phyloP scores from a whole-genome alignment of 2,113 vertebrate genomes.

The Catharus fuscescens region DNA sequence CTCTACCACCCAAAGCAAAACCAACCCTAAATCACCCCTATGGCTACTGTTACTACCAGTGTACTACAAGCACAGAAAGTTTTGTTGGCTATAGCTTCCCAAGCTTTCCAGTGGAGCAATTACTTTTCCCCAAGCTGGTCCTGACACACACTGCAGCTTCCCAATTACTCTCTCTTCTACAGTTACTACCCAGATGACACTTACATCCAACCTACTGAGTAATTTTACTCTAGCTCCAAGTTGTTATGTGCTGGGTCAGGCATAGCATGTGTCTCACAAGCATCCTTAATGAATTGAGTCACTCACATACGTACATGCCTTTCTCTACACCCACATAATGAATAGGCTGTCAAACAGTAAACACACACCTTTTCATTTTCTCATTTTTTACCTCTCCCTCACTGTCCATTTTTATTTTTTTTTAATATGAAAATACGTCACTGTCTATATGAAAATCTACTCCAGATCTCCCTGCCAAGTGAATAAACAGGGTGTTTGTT shows the following conservation, averaged over 20 bases:
- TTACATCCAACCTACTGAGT: slow-evolving; percentile 19
- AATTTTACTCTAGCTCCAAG: slow-evolving; percentile 23
- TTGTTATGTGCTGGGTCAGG: not conserved
- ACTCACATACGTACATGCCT: slow-evolving; percentile 25
- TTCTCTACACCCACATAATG: slow-evolving; percentile 57
- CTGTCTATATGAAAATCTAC: not conserved
- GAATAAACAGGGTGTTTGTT: not conserved
- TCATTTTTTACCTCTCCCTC: not conserved
- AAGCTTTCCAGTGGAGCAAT: not conserved
- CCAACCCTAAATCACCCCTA: not conserved
- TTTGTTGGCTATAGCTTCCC: not conserved
- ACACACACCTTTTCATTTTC: slow-evolving; percentile 52
- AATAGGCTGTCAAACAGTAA: slow-evolving; percentile 39
- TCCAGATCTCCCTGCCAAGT: not conserved
- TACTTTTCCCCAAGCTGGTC: not conserved
- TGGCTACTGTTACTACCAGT: not conserved
- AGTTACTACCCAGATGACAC: slow-evolving; percentile 28
- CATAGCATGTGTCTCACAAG: slow-evolving; percentile 8
- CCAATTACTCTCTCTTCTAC: not conserved
- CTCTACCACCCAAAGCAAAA: not conserved
- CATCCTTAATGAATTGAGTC: slow-evolving; percentile 50
- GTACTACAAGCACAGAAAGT: not conserved
- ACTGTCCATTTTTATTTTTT: not conserved
- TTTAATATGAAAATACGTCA: not conserved
- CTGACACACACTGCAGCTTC: not conserved